Evolutionary conservation across 2,888 invertebrate species (phyloP).

Genomic region (Microdon myrmicae): DNA sequence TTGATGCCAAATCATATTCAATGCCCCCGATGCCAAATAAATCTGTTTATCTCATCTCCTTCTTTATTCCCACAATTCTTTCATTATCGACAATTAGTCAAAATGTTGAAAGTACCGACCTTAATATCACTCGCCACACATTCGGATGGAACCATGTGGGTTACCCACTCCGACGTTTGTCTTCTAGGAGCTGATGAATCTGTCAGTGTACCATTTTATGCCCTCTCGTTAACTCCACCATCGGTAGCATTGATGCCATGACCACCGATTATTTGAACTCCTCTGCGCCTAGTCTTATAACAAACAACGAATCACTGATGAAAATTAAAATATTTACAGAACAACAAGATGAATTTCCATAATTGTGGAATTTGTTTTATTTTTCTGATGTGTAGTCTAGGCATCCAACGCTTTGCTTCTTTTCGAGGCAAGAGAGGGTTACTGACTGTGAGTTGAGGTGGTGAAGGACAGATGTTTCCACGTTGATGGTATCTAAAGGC

Average conservation of each 20-base stretch:
- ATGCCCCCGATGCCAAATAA: too few relatives aligned
- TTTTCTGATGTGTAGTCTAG: not conserved
- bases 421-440: not conserved
- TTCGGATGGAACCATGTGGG: conserved; percentile 12
- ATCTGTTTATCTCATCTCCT: too few relatives aligned
- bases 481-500: conserved; percentile 19
- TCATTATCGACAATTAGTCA: conserved; percentile 43
- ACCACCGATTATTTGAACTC: too few relatives aligned
- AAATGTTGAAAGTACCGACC: conserved; percentile 12
- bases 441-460: conserved; percentile 15
- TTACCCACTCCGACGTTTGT: conserved; percentile 45
- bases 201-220: conserved; percentile 49
- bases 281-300: too few relatives aligned
- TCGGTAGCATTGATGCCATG: conserved; percentile 34
- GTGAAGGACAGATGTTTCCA: conserved; percentile 49
- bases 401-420: not conserved
- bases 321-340: conserved; percentile 51
- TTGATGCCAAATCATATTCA: too few relatives aligned
- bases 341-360: conserved; percentile 50
- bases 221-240: conserved; percentile 49
- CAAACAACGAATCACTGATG: conserved; percentile 50
- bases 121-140: conserved; percentile 23
- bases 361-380: conserved; percentile 22
- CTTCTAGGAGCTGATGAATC: conserved; percentile 48
- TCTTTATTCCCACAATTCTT: conserved; percentile 27